Base-by-base conservation (phyloP, 2,797 vertebrate genomes). In the Sebastes diploproa region DNA sequence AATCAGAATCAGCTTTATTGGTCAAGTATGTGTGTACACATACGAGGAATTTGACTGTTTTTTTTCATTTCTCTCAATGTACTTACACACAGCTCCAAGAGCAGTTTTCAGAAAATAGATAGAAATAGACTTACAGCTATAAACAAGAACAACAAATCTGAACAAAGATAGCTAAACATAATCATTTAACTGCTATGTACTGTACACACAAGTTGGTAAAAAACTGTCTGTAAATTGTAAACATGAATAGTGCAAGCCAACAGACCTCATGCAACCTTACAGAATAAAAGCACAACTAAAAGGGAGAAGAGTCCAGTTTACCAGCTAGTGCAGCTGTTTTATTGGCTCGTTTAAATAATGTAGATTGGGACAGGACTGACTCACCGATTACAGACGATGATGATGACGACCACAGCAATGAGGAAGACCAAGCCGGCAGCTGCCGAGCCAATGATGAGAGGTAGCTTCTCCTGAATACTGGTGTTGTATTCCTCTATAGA, bases 401-500 rank as follows among this genome's bases (percentile, higher is more conserved):
- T 84, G 67, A 99, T 98, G 92, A 99, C 97, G 0, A 99, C 98
- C 80, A 99, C 95, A 0, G 98, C 98, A 0, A 99, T 97, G 92
- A 99, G 96, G 96, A 99, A 99, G 90, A 99, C 98, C 82, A 99
- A 85, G 3, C 97, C 97, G 0, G 98, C 98, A 0, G 98, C 98
- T 0, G 98, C 98, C 4, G 98, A 99, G 85, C 98, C 98, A 0
- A 99, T 97, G 93, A 99, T 99, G 82, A 99, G 98, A 0, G 98
- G 98, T 66, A 99, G 95, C 90, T 99, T 99, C 95, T 99, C 98
- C 94, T 98, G 97, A 86, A 99, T 96, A 34, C 98, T 99, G 78
- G 97, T 98, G 94, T 98, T 98, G 92, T 99, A 99, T 88, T 99
- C 98, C 0, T 96, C 98, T 99, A 89, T 9, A 83, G 63, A 82